Conservation (phyloP, 2,888 invertebrate genomes). For the Nebria salina region DNA sequence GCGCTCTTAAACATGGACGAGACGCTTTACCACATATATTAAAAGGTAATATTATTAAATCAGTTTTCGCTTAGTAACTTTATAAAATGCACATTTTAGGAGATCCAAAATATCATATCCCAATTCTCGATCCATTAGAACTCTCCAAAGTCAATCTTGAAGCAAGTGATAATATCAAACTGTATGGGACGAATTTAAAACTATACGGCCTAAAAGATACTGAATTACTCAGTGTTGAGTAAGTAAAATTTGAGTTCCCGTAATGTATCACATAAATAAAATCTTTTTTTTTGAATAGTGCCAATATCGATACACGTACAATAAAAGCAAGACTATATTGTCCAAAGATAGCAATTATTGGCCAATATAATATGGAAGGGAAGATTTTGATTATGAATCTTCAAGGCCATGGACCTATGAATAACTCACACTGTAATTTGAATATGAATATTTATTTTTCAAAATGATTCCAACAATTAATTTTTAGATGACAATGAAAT, state of each 20-base stretch:
- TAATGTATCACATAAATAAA: neutral
- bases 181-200: constrained; percentile 16
- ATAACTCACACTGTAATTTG: constrained; percentile 29
- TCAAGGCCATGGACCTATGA: constrained; percentile 30
- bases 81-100: constrained; percentile 11
- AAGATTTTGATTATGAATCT: constrained; percentile 31
- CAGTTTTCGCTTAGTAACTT: neutral
- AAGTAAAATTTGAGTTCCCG: neutral
- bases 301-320: constrained; percentile 9
- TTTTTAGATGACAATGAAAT: constrained; percentile 5
- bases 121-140: constrained; percentile 28
- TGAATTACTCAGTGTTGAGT: constrained; percentile 12
- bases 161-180: constrained; percentile 20
- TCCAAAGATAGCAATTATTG: neutral
- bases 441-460: constrained; percentile 2
- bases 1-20: constrained; percentile 22
- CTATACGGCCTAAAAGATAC: constrained; percentile 13
- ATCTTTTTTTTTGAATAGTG: too few relatives aligned
- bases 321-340: constrained; percentile 1
- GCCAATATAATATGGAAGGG: constrained; percentile 32
- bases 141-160: constrained; percentile 23
- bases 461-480: neutral
- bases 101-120: constrained; percentile 29
- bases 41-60: constrained; percentile 11
- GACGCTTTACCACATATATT: constrained; percentile 13